phyloP scores from a whole-genome alignment of 2,888 invertebrate species.

The Polyploca ridens region DNA sequence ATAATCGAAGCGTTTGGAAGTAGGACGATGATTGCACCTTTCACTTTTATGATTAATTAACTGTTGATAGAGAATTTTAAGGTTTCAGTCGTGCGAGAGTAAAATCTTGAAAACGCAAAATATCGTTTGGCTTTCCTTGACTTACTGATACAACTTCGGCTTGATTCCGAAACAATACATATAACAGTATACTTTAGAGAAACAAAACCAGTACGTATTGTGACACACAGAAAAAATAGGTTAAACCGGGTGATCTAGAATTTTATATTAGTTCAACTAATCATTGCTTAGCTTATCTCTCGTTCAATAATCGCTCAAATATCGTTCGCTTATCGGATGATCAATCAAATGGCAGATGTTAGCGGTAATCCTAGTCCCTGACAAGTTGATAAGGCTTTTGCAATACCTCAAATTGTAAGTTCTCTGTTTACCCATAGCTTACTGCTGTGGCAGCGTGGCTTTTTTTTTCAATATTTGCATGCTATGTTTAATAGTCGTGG shows the following conservation, averaged over 20 bases:
- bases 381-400: conserved; percentile 41
- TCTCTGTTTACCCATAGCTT: conserved; percentile 18
- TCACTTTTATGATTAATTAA: conserved; percentile 7
- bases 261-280: conserved; percentile 11
- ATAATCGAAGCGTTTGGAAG: conserved; percentile 25
- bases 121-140: neutral
- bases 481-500: conserved; percentile 7
- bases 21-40: conserved; percentile 4
- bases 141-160: too few relatives aligned
- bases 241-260: conserved; percentile 9
- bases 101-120: neutral
- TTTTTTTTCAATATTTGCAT: conserved; percentile 14
- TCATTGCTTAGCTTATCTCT: conserved; percentile 11
- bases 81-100: neutral
- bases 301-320: conserved; percentile 18
- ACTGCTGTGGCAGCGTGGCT: neutral
- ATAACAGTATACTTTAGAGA: too few relatives aligned
- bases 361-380: conserved; percentile 42
- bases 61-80: neutral
- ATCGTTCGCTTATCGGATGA: conserved; percentile 50
- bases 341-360: conserved; percentile 61
- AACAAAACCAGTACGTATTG: neutral
- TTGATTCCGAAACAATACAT: too few relatives aligned
- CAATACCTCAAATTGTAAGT: conserved; percentile 33
- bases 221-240: neutral